Evolutionary conservation across 2,113 vertebrate species (phyloP).

Genomic region (Helogale parvula): DNA sequence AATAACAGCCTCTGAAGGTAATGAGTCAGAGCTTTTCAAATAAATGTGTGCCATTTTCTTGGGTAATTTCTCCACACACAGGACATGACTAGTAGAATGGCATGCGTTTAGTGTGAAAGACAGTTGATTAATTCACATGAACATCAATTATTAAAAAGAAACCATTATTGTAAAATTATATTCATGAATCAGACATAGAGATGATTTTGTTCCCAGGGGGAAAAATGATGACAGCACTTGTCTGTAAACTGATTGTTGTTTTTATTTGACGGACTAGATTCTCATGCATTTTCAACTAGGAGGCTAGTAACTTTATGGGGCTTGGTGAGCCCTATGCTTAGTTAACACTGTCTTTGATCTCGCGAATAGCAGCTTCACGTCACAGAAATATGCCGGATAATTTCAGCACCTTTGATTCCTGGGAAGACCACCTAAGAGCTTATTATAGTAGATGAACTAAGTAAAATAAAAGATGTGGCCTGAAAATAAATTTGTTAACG

Average conservation of each 20-base stretch:
- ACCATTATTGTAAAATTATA: neutral
- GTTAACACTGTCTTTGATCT: neutral
- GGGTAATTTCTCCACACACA: conserved; percentile 28
- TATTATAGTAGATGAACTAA: neutral
- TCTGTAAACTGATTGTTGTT: neutral
- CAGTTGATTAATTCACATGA: neutral
- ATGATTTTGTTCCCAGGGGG: neutral
- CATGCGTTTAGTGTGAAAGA: neutral
- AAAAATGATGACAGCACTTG: neutral
- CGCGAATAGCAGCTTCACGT: neutral
- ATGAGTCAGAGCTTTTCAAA: conserved; percentile 33
- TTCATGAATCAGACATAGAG: neutral
- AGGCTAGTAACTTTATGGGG: neutral
- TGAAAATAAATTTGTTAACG: neutral
- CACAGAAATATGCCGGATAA: neutral
- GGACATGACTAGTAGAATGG: conserved; percentile 14
- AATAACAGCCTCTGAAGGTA: conserved; percentile 9
- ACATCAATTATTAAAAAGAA: neutral
- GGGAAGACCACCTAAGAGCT: neutral
- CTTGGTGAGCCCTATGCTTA: neutral
- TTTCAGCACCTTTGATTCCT: neutral
- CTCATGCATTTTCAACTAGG: neutral
- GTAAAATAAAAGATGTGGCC: neutral
- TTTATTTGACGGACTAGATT: neutral
- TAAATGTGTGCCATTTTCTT: neutral